Evolutionary conservation across 2,888 invertebrate genomes (phyloP).

Genomic region (Fragum sueziense): DNA sequence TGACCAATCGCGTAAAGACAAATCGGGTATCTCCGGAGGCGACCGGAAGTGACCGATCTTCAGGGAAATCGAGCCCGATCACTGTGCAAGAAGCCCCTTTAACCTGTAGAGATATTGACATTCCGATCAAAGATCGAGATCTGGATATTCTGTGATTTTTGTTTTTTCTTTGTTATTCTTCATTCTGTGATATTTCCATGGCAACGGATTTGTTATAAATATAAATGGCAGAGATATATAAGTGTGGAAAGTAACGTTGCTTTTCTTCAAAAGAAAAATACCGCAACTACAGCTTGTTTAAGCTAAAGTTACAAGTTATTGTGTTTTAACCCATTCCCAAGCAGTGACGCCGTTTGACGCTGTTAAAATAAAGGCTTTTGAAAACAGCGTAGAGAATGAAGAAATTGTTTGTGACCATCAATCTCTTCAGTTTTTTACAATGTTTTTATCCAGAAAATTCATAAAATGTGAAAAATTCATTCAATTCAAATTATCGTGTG

Average conservation of each 20-base stretch:
- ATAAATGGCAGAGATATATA: background rate
- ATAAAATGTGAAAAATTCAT: too few relatives aligned
- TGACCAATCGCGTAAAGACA: conserved; percentile 17
- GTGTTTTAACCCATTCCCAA: too few relatives aligned
- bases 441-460: too few relatives aligned
- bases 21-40: conserved; percentile 51
- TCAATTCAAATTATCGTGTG: background rate
- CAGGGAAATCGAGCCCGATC: conserved; percentile 34
- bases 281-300: too few relatives aligned
- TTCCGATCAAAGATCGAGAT: conserved; percentile 76
- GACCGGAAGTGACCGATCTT: conserved; percentile 17
- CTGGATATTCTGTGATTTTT: conserved; percentile 75
- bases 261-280: too few relatives aligned
- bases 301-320: too few relatives aligned
- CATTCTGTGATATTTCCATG: conserved; percentile 41
- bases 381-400: too few relatives aligned
- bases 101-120: conserved; percentile 68
- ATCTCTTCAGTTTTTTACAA: background rate
- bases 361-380: too few relatives aligned
- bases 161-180: conserved; percentile 9
- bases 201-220: conserved; percentile 16
- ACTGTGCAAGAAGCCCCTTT: conserved; percentile 40
- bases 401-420: too few relatives aligned
- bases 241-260: background rate
- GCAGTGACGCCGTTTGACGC: too few relatives aligned